Evolutionary conservation across 1,140 invertebrate species (phyloP), one percentile per base, ranked within the genome.

Genomic region (Wasmannia auropunctata): DNA sequence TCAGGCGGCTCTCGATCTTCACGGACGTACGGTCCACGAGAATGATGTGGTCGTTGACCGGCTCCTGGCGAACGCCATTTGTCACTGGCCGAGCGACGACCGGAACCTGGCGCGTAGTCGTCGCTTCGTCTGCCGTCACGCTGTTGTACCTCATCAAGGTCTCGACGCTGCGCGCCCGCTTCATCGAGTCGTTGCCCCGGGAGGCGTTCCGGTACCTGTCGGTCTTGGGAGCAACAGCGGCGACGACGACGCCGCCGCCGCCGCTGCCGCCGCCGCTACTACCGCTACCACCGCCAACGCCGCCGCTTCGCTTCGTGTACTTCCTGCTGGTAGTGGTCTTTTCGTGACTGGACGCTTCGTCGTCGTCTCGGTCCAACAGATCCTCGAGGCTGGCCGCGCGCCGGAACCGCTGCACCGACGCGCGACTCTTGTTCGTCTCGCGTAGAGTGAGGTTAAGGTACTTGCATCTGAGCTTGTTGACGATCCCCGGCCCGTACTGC

Each of bases 401-500:
- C 22, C 98, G 95, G 69, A 98, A 96, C 70, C 95, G 92, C 91
- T 96, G 95, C 85, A 97, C 95, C 1, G 96, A 96, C 6, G 96
- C 96, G 34, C 97, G 95, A n/a, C 95, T 95, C 75, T 96, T 96
- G 77, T 93, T 95, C 86, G 92, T 95, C 88, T 98, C 97, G 10
- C 98, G 95, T 69, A 98, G 94, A 2, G 97, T 97, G 51, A 98
- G 95, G 91, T 97, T 98, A 79, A 98, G 96, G 93, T 98, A 98
- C 90, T 97, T 97, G 91, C 97, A 97, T 92, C 98, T 97, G 60
- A 98, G 95, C 91, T 97, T 97, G 89, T 97, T 98, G 5, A 99
- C 98, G 91, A 99, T 98, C 8, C 98, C 98, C 11, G 98, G 98
- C 0, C 98, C 98, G 95, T 99, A 99, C 88, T 97, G 97, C 25